Conservation (phyloP, 2,113 vertebrate genomes). For the Leucosticte australis region DNA sequence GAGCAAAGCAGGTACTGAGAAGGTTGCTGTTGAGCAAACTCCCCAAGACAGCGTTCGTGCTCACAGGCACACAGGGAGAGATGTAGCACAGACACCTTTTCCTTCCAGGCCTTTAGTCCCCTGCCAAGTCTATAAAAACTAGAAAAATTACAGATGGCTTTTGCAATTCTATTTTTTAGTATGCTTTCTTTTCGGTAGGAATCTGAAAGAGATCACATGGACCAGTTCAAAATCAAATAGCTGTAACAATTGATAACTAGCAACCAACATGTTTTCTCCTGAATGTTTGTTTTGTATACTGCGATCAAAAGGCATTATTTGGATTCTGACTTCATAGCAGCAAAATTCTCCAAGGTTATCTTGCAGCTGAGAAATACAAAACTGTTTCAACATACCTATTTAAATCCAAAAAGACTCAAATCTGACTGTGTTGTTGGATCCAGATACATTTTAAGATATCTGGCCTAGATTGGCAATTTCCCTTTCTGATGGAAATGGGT, state of each 20-base stretch:
- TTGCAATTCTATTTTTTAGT: not conserved
- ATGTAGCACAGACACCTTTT: not conserved
- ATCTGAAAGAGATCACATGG: not conserved
- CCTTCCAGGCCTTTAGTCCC: not conserved
- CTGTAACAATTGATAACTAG: not conserved
- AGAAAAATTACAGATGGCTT: not conserved
- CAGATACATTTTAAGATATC: not conserved
- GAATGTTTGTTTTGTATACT: not conserved
- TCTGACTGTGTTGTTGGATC: not conserved
- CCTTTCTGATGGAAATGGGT: not conserved
- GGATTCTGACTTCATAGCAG: not conserved
- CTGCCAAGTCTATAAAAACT: not conserved
- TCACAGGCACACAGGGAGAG: not conserved
- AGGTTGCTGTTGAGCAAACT: not conserved
- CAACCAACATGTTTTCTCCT: not conserved
- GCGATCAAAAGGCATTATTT: not conserved
- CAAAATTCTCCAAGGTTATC: not conserved
- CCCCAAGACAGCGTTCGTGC: fast-evolving
- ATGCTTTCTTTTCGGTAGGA: not conserved
- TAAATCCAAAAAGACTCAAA: not conserved
- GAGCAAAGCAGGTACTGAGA: not conserved
- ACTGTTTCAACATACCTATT: not conserved
- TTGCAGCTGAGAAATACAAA: not conserved
- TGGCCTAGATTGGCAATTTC: not conserved
- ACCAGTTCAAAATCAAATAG: not conserved